Conservation (phyloP, 2,113 vertebrate genomes). For the Pseudorasbora parva region DNA sequence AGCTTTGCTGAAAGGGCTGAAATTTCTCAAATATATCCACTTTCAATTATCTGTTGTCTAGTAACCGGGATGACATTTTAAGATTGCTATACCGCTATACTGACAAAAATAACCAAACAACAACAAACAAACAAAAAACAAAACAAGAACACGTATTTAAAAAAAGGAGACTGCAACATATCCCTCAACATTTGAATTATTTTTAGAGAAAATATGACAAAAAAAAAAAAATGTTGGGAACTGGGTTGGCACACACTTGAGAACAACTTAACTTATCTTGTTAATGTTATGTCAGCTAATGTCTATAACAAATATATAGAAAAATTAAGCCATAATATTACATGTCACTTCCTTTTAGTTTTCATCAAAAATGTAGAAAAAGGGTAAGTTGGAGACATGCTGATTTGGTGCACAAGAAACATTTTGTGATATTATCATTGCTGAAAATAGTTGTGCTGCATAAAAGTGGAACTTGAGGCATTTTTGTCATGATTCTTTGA, state of each 20-base stretch:
- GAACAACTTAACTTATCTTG: no score
- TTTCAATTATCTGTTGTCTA: background rate
- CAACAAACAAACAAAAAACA: no score
- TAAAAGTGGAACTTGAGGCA: no score
- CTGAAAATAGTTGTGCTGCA: background rate
- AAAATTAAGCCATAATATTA: background rate
- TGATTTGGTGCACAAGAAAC: background rate
- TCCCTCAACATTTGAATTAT: background rate
- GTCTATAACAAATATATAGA: background rate
- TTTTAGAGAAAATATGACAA: no score
- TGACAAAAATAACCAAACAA: background rate
- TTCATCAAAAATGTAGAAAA: background rate
- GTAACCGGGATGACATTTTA: background rate
- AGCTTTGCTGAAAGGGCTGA: background rate
- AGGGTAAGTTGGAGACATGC: background rate
- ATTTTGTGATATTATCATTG: background rate
- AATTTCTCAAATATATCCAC: background rate
- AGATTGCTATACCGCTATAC: background rate
- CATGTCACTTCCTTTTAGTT: background rate
- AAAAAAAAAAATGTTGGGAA: no score
- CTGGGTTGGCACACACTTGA: no score
- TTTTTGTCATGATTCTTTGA: no score
- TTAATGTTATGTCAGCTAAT: background rate
- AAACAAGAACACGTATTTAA: background rate
- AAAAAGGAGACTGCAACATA: background rate